Conservation (phyloP, 2,797 vertebrate genomes). For the Aphelocoma californica region DNA sequence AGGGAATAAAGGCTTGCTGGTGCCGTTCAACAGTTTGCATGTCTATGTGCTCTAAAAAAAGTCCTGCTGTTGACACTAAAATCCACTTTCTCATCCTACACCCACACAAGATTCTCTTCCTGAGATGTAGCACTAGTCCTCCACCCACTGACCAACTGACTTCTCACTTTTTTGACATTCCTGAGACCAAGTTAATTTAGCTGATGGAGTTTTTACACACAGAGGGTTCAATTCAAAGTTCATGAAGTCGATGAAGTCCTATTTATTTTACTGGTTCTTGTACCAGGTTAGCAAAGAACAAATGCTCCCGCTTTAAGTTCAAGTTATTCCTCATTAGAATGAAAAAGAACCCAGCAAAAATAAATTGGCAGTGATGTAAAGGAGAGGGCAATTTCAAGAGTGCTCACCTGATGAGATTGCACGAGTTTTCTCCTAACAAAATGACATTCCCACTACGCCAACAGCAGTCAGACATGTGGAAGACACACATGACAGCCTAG, state of each 20-base stretch:
- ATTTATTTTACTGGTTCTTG: background rate
- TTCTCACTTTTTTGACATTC: background rate
- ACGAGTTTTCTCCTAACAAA: background rate
- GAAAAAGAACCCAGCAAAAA: background rate
- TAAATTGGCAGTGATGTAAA: background rate
- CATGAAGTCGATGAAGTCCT: background rate
- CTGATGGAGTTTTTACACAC: background rate
- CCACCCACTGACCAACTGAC: conserved; percentile 12
- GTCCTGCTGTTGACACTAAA: background rate
- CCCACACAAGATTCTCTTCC: background rate
- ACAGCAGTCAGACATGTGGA: background rate
- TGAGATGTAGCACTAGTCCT: background rate
- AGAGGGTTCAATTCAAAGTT: background rate
- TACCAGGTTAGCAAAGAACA: background rate
- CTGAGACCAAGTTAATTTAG: background rate
- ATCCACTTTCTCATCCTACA: background rate
- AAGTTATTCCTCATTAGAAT: background rate
- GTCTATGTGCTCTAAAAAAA: background rate
- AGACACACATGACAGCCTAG: background rate
- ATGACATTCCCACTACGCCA: background rate
- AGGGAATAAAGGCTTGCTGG: background rate
- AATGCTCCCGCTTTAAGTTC: background rate
- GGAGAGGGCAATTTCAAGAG: background rate
- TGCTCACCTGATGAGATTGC: background rate
- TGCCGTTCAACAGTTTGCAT: background rate